Conservation (phyloP, 2,113 vertebrate species). For the Antidorcas marsupialis region DNA sequence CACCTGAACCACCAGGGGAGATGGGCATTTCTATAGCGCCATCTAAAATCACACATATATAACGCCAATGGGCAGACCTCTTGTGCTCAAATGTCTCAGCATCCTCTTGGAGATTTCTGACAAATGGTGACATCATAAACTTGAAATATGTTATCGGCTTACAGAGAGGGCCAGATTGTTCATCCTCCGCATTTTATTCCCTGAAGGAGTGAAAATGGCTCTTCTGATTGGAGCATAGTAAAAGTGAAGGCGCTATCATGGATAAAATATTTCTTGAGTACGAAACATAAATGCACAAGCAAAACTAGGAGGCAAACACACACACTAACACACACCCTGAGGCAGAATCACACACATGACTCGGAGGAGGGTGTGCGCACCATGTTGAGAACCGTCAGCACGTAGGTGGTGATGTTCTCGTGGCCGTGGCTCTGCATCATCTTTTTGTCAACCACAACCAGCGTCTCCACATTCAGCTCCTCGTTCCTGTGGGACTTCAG, state of each 20-base stretch:
- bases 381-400: slow-evolving; percentile 93
- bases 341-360: not conserved
- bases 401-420: slow-evolving; percentile 91
- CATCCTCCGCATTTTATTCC: not conserved
- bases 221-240: not conserved
- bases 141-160: not conserved
- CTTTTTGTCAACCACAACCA: slow-evolving; percentile 90
- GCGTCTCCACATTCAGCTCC: slow-evolving; percentile 88
- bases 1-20: not conserved
- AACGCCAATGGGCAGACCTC: not conserved
- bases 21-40: accelerated
- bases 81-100: accelerated
- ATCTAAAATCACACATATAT: not conserved
- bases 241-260: not conserved
- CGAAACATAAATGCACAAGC: not conserved
- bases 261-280: not conserved
- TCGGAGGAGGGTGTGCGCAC: slow-evolving; percentile 66
- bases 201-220: not conserved
- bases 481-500: slow-evolving; percentile 74
- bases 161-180: not conserved
- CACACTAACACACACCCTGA: not conserved
- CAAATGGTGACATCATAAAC: too few species aligned
- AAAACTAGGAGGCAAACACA: not conserved
- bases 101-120: not conserved
- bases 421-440: slow-evolving; percentile 91